Evolutionary conservation across 2,888 invertebrate species (phyloP).

Genomic region (Drosophila meridiana): DNA sequence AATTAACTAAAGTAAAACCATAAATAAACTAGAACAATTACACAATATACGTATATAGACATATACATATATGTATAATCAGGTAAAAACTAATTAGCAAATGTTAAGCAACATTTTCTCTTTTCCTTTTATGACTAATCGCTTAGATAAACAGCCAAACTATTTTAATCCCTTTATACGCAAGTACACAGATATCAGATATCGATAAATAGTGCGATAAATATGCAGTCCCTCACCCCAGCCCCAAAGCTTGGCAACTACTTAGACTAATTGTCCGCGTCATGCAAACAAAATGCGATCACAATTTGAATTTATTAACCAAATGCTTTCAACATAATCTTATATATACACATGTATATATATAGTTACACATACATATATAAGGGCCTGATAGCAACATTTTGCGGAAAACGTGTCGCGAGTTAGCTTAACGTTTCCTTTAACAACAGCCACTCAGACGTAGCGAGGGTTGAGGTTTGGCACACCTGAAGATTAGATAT

Average conservation of each 20-base stretch:
- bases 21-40: not conserved
- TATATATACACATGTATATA: not conserved
- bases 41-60: not conserved
- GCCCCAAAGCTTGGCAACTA: slow-evolving; percentile 2
- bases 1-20: not conserved
- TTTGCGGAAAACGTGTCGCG: slow-evolving; percentile 6
- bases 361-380: not conserved
- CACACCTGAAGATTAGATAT: slow-evolving; percentile 40
- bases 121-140: not conserved
- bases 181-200: not conserved
- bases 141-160: slow-evolving; percentile 2
- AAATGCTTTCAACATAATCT: slow-evolving; percentile 17
- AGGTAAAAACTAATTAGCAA: not conserved
- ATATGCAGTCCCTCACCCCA: slow-evolving; percentile 4
- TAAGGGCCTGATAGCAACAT: slow-evolving; percentile 11
- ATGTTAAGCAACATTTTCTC: not conserved
- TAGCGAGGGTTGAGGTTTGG: slow-evolving; percentile 1
- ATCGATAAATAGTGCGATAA: not conserved
- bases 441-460: slow-evolving; percentile 20
- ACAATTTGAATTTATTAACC: slow-evolving; percentile 48
- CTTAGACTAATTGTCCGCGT: slow-evolving; percentile 51
- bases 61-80: not conserved
- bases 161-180: not conserved
- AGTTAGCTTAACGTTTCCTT: not conserved
- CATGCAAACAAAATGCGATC: slow-evolving; percentile 51